phyloP scores from a whole-genome alignment of 2,113 vertebrate genomes.

The Dicentrarchus labrax region DNA sequence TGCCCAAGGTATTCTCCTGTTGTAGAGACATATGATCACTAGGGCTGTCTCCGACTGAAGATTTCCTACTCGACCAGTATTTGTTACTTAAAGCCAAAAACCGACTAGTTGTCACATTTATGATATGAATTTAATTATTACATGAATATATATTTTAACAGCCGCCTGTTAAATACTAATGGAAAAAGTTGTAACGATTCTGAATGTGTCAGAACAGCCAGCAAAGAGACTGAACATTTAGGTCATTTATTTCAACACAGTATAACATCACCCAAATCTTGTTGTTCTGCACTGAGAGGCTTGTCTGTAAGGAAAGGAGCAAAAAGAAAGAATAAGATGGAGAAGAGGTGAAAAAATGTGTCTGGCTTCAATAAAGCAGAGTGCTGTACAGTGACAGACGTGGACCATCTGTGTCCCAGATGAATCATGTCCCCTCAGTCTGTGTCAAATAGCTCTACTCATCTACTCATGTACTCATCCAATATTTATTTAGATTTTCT shows the following conservation, averaged over 20 bases:
- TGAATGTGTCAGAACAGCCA: no score
- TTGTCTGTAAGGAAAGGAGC: background rate
- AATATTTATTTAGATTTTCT: background rate
- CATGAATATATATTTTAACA: no score
- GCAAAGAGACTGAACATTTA: no score
- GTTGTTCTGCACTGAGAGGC: background rate
- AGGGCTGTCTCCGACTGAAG: background rate
- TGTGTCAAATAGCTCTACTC: background rate
- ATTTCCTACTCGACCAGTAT: no score
- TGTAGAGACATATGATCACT: background rate
- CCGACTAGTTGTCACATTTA: no score
- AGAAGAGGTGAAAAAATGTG: slow-evolving; percentile 24
- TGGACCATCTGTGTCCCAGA: slow-evolving; percentile 50
- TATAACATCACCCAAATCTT: no score
- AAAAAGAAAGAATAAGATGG: background rate
- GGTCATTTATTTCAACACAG: no score
- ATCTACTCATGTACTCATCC: background rate
- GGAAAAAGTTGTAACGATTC: no score
- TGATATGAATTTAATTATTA: no score
- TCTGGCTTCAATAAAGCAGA: slow-evolving; percentile 31
- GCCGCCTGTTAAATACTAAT: no score
- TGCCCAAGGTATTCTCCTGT: slow-evolving; percentile 89
- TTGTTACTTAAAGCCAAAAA: no score
- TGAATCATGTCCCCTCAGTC: slow-evolving; percentile 13
- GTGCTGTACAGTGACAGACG: slow-evolving; percentile 23